These are phyloP conservation scores for Peucedramus taeniatus DNA, from an alignment of 2,113 vertebrate genomes.

Conservation along the genomic window DNA sequence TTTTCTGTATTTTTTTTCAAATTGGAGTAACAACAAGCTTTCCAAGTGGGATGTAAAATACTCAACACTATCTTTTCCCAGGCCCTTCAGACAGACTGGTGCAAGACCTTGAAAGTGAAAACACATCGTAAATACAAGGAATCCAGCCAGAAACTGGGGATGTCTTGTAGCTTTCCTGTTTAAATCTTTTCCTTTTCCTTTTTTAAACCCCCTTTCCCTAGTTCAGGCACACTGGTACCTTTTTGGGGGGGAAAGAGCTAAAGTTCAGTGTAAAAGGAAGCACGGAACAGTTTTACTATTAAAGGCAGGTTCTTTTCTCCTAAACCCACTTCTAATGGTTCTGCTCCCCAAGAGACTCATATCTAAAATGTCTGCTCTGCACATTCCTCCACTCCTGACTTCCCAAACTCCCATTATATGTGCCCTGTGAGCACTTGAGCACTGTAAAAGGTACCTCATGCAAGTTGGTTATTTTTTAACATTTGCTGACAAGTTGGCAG, in stretches of 20 bases:
- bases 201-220: neutral
- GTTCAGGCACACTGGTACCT: neutral
- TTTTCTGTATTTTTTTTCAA: neutral
- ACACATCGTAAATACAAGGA: neutral
- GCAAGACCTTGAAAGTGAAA: neutral
- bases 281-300: neutral
- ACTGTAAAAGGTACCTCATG: neutral
- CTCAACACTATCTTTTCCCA: neutral
- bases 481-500: neutral
- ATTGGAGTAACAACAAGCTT: neutral
- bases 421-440: neutral
- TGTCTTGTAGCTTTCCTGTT: neutral
- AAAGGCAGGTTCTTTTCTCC: neutral
- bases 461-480: neutral
- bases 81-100: neutral
- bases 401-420: neutral
- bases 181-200: neutral
- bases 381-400: neutral
- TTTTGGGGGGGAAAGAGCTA: neutral
- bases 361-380: neutral
- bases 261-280: neutral
- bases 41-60: neutral
- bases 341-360: neutral
- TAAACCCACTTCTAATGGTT: neutral
- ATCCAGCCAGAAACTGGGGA: neutral